These are phyloP conservation scores for Frieseomelitta varia DNA, from an alignment of 1,140 invertebrate genomes.

Conservation along the genomic window DNA sequence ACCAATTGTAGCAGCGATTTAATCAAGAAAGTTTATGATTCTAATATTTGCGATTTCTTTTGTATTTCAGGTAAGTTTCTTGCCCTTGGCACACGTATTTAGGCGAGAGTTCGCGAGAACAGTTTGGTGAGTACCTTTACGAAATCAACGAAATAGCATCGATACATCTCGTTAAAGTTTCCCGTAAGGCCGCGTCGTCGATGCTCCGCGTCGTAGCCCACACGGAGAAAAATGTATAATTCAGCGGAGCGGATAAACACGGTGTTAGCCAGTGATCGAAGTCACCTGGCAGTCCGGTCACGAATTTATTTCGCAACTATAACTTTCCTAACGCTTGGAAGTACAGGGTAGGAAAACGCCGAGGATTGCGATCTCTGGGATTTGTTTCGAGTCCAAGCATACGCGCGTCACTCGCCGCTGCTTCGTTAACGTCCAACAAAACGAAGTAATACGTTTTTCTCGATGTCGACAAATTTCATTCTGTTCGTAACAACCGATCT, in stretches of 20 bases:
- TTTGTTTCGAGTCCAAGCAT: constrained; percentile 26
- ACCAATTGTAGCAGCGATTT: background rate
- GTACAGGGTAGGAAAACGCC: constrained; percentile 9
- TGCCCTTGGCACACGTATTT: background rate
- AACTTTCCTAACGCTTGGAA: constrained; percentile 46
- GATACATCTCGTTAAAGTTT: constrained; percentile 48
- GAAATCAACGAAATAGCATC: constrained; percentile 46
- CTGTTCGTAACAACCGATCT: background rate
- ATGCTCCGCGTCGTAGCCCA: constrained; percentile 4
- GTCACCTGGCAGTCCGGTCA: constrained; percentile 30
- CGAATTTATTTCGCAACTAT: constrained; percentile 47
- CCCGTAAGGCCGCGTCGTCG: constrained; percentile 18
- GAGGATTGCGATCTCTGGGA: background rate
- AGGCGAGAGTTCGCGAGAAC: constrained; percentile 5
- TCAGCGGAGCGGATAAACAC: constrained; percentile 32
- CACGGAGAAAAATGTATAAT: constrained; percentile 46
- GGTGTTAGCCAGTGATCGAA: constrained; percentile 31
- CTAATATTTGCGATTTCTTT: constrained; percentile 6
- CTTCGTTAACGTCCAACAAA: background rate
- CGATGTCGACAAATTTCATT: background rate
- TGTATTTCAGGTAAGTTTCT: constrained; percentile 57
- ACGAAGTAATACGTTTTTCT: background rate
- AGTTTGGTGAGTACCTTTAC: constrained; percentile 54
- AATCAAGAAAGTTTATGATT: background rate
- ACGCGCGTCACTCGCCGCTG: background rate